Conservation (phyloP, 1,140 invertebrate genomes). For the Macrobrachium rosenbergii region DNA sequence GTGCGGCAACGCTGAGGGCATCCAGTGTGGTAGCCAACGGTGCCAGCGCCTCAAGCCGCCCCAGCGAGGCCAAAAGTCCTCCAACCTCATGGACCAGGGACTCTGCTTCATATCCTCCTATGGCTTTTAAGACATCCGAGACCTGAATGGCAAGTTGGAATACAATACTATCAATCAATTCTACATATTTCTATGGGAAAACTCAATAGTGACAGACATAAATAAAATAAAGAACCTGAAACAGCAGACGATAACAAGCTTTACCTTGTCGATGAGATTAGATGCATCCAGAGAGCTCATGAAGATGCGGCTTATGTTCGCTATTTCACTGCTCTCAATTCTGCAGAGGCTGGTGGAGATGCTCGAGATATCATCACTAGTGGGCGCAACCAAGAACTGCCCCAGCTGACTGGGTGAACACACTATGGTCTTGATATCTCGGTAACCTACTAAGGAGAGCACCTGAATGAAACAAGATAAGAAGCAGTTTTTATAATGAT, state of each 20-base stretch:
- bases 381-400: slow-evolving; percentile 37
- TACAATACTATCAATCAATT: not conserved
- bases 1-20: not conserved
- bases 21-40: slow-evolving; percentile 24
- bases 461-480: not conserved
- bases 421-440: slow-evolving; percentile 26
- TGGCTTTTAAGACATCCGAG: slow-evolving; percentile 28
- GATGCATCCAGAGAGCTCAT: slow-evolving; percentile 14
- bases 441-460: slow-evolving; percentile 30
- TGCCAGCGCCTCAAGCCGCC: slow-evolving; percentile 37
- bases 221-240: not conserved
- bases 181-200: not conserved
- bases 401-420: slow-evolving; percentile 33
- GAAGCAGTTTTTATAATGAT: not conserved
- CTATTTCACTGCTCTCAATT: not conserved
- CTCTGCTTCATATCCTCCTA: slow-evolving; percentile 38
- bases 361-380: not conserved
- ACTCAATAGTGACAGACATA: not conserved
- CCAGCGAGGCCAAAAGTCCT: slow-evolving; percentile 21
- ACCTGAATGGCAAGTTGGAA: not conserved
- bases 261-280: slow-evolving; percentile 28
- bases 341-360: slow-evolving; percentile 35
- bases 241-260: too few relatives aligned
- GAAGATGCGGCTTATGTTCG: slow-evolving; percentile 29
- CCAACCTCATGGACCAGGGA: slow-evolving; percentile 28